A percentile compares a stretch with the other conserved stretches of the same genome.
Conservation (phyloP, 2,797 vertebrate genomes). For the Lutjanus argentimaculatus region DNA sequence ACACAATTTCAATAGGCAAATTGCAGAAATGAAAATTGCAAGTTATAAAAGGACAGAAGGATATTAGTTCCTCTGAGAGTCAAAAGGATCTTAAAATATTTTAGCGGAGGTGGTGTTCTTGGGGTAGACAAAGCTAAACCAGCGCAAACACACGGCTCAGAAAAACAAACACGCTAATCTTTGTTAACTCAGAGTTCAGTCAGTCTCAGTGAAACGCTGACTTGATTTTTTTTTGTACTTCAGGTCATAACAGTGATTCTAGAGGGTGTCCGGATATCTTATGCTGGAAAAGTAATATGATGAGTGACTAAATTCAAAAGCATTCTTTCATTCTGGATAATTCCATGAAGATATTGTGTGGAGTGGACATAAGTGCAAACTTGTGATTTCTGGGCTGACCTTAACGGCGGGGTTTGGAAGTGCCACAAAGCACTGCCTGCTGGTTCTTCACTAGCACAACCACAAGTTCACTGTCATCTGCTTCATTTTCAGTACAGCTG, state of each 20-base stretch:
- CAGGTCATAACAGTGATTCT: not conserved
- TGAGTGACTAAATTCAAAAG: not conserved
- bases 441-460: too few species aligned
- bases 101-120: not conserved
- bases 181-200: not conserved
- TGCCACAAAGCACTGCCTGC: too few species aligned
- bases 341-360: not conserved
- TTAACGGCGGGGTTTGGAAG: too few species aligned
- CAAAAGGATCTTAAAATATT: not conserved
- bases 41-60: not conserved
- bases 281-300: not conserved
- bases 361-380: not conserved
- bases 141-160: not conserved
- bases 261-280: not conserved
- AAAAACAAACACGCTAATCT: not conserved
- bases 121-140: not conserved
- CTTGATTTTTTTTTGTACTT: not conserved
- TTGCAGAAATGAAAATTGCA: conserved; percentile 35
- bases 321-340: not conserved
- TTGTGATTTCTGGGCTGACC: not conserved
- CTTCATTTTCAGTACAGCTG: too few species aligned
- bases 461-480: too few species aligned
- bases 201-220: not conserved
- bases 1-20: not conserved
- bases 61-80: not conserved